A percentile compares a stretch with the other conserved stretches of the same genome.
Conservation (phyloP, 2,797 vertebrate genomes). For the Tragopan temminckii region DNA sequence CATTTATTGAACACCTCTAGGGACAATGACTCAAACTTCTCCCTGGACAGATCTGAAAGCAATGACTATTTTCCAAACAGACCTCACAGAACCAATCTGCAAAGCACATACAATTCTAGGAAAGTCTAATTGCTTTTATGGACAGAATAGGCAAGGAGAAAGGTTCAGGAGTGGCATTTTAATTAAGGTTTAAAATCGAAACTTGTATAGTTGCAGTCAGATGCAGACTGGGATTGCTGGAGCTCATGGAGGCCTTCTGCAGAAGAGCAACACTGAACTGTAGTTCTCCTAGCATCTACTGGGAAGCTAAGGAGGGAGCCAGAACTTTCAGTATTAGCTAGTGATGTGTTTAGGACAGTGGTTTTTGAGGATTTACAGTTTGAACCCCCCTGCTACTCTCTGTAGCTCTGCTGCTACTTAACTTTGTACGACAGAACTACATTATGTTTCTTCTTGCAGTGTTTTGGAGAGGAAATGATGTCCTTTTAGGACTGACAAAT, state of each 20-base stretch:
- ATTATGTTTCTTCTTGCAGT: not conserved
- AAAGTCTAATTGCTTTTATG: not conserved
- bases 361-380: not conserved
- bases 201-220: not conserved
- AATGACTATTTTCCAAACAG: not conserved
- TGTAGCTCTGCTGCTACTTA: not conserved
- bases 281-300: not conserved
- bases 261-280: not conserved
- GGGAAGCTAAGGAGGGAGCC: not conserved
- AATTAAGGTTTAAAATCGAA: not conserved
- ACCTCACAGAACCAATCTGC: not conserved
- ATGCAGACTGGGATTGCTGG: not conserved
- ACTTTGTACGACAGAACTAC: not conserved
- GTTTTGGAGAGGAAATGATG: not conserved
- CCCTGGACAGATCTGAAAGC: not conserved
- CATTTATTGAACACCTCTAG: no score
- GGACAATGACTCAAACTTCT: no score
- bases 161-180: not conserved
- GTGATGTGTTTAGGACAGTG: not conserved
- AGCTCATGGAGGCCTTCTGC: fast-evolving
- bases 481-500: not conserved
- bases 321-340: not conserved
- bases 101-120: not conserved
- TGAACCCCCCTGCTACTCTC: not conserved
- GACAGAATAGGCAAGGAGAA: not conserved